phyloP scores from a whole-genome alignment of 2,797 vertebrate species.

The Sebastes minor region DNA sequence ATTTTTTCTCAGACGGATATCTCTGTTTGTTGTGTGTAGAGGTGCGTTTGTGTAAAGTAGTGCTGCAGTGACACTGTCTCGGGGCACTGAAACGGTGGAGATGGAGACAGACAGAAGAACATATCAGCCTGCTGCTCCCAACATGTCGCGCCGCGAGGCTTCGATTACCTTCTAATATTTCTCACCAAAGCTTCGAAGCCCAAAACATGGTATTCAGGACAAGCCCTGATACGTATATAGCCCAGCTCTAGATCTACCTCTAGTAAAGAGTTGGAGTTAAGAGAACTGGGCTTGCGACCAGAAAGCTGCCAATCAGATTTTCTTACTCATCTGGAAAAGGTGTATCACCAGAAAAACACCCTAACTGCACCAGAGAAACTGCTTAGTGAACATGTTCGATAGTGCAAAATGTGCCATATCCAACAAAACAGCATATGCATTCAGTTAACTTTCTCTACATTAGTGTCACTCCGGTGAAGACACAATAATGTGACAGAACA shows the following conservation, averaged over 20 bases:
- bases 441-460: conserved; percentile 3
- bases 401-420: neutral
- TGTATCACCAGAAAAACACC: conserved; percentile 12
- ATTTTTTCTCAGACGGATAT: no score
- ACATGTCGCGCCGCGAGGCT: no score
- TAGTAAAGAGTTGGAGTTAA: neutral
- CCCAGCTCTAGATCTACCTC: neutral
- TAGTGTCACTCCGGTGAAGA: neutral
- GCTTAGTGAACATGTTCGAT: neutral
- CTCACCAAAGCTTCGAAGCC: no score
- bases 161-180: no score
- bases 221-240: neutral
- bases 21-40: no score
- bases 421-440: neutral
- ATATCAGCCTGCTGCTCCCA: no score
- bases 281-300: neutral
- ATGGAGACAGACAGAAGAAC: no score
- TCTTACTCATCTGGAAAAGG: conserved; percentile 11
- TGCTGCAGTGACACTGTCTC: no score
- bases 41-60: no score
- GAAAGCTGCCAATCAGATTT: neutral
- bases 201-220: no score
- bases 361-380: conserved; percentile 2
- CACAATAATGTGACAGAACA: neutral
- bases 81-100: no score